These are phyloP conservation scores for Phrynocephalus vlangalii DNA, from an alignment of 2,797 vertebrate species.

Conservation along the genomic window DNA sequence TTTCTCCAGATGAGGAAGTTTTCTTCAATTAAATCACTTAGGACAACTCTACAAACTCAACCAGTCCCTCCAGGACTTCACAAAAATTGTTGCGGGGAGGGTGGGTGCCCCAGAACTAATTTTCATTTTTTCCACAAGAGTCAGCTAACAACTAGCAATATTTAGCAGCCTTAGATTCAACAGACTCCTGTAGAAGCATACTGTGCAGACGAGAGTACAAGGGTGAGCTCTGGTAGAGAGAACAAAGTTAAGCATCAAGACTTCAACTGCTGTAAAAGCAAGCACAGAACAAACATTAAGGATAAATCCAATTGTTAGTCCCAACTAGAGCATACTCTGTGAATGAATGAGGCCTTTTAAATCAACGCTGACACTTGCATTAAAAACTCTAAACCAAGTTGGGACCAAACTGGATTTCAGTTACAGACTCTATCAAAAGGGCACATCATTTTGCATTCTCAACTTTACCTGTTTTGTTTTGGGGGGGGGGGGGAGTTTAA, in stretches of 20 bases:
- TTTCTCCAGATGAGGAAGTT: background rate
- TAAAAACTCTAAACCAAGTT: too few species aligned
- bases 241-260: background rate
- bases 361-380: too few species aligned
- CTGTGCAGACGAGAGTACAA: slow-evolving; percentile 35
- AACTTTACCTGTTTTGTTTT: background rate
- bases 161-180: background rate
- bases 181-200: background rate
- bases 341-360: too few species aligned
- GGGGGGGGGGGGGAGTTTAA: too few species aligned
- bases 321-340: too few species aligned
- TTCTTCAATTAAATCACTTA: background rate
- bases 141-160: background rate
- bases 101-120: background rate
- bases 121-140: background rate
- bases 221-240: background rate
- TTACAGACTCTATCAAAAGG: background rate
- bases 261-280: background rate
- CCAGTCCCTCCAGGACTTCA: background rate
- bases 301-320: too few species aligned
- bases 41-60: background rate
- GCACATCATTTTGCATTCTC: background rate
- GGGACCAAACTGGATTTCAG: too few species aligned
- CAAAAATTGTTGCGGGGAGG: background rate
- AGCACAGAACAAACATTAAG: background rate